phyloP scores from a whole-genome alignment of 2,797 vertebrate species.

The Okamejei kenojei region DNA sequence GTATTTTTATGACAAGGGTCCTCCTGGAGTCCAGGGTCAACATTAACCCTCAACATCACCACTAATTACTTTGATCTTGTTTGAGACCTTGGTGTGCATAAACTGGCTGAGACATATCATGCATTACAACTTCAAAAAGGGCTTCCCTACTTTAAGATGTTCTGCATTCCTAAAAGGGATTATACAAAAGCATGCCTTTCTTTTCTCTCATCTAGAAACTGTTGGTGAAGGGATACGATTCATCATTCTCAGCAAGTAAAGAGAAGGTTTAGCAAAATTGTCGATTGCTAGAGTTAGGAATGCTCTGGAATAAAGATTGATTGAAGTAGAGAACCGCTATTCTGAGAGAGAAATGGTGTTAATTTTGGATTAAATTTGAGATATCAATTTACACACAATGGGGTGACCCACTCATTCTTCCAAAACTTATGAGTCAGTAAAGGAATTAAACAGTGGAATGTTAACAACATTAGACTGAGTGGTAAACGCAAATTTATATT shows the following conservation, averaged over 20 bases:
- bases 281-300: not conserved
- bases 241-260: not conserved
- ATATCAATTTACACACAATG: not conserved
- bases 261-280: not conserved
- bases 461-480: not conserved
- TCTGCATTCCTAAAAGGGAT: not conserved
- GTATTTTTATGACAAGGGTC: no score
- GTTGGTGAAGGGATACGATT: not conserved
- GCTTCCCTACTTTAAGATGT: not conserved
- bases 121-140: not conserved
- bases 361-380: not conserved
- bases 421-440: not conserved
- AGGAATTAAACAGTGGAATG: not conserved
- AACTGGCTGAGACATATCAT: not conserved
- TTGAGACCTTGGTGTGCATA: not conserved
- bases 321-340: not conserved
- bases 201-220: not conserved
- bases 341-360: not conserved
- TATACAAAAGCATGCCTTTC: not conserved
- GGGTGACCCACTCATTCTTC: not conserved
- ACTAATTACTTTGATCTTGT: not conserved
- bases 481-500: not conserved
- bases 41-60: no score
- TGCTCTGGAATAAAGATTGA: not conserved
- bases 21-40: no score